phyloP scores from a whole-genome alignment of 2,888 invertebrate species.

The Nycteola revayana region DNA sequence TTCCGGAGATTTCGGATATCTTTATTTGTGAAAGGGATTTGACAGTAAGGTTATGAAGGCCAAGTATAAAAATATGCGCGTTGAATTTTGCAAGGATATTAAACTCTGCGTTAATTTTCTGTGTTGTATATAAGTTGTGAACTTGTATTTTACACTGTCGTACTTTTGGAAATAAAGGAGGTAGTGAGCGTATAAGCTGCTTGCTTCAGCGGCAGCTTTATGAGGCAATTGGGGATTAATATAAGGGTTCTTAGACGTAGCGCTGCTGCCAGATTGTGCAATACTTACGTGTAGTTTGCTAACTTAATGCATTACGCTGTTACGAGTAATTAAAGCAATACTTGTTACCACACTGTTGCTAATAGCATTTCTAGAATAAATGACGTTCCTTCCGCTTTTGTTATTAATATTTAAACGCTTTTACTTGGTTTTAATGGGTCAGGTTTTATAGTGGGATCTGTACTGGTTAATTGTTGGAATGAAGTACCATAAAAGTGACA shows the following conservation, averaged over 20 bases:
- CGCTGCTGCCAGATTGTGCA: not conserved
- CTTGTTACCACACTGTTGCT: too few species aligned
- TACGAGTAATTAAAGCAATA: too few species aligned
- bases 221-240: not conserved
- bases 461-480: slow-evolving; percentile 15
- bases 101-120: slow-evolving; percentile 3
- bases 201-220: not conserved
- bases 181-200: not conserved
- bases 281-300: too few species aligned
- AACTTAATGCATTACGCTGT: too few species aligned
- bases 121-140: not conserved
- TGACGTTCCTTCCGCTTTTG: too few species aligned
- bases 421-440: not conserved
- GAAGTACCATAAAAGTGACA: slow-evolving; percentile 15
- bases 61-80: too few species aligned
- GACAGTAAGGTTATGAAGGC: slow-evolving; percentile 2
- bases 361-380: too few species aligned
- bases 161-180: not conserved
- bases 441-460: slow-evolving; percentile 8
- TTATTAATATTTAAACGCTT: too few species aligned
- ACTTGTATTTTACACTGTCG: slow-evolving; percentile 2
- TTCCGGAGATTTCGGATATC: slow-evolving; percentile 5
- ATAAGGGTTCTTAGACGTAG: not conserved
- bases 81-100: too few species aligned
- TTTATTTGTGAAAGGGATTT: slow-evolving; percentile 13